A percentile compares a stretch with the other conserved stretches of the same genome.
Conservation (phyloP, 2,888 invertebrate species). For the Lordiphosa fenestrarum region DNA sequence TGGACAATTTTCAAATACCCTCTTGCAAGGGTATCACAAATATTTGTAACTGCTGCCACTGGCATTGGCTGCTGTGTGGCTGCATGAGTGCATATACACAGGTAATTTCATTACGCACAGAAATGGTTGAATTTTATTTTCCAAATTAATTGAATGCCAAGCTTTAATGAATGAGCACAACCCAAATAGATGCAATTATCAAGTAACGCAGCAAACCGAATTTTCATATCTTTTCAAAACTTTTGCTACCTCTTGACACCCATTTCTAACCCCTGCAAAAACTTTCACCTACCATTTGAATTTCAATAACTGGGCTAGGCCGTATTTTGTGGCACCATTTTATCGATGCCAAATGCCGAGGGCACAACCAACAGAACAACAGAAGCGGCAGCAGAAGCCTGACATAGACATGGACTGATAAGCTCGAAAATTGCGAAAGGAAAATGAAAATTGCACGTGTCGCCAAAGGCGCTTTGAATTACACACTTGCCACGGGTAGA, state of each 20-base stretch:
- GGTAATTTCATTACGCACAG: conserved; percentile 14
- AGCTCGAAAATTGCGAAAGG: conserved; percentile 12
- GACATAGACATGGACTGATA: conserved; percentile 22
- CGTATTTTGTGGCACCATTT: conserved; percentile 4
- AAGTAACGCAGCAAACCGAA: no score
- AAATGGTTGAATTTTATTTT: conserved; percentile 1
- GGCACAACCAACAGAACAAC: conserved; percentile 25
- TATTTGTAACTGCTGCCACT: conserved; percentile 3
- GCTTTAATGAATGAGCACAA: background rate
- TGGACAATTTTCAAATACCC: no score
- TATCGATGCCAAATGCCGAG: conserved; percentile 33
- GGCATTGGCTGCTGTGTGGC: conserved; percentile 8
- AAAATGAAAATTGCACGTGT: conserved; percentile 50
- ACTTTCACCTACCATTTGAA: conserved; percentile 3
- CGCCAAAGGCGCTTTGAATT: conserved; percentile 60
- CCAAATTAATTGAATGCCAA: conserved; percentile 6
- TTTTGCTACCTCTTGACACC: conserved; percentile 15
- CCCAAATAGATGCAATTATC: background rate
- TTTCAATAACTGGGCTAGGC: conserved; percentile 16
- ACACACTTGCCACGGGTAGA: conserved; percentile 47
- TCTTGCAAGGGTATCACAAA: no score
- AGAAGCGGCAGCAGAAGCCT: conserved; percentile 35
- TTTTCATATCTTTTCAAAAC: no score
- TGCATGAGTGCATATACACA: conserved; percentile 1
- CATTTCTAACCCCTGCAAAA: conserved; percentile 9